phyloP scores from a whole-genome alignment of 30 jellyfish, hydroid and myxozoan genomes.

The Sanderia malayensis region DNA sequence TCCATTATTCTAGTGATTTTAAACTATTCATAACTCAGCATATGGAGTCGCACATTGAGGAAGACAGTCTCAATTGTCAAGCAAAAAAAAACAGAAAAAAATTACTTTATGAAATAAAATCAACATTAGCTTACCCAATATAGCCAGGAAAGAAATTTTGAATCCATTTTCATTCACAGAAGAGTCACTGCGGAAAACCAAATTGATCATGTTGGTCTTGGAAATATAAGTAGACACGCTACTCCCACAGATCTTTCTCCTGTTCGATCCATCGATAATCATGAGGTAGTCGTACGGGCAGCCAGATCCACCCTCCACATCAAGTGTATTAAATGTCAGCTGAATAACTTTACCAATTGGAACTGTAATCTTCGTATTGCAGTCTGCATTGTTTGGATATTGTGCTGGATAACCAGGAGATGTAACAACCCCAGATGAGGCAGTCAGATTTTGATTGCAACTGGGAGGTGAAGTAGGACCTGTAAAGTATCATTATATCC shows the following conservation, averaged over 20 bases:
- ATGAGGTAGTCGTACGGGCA: constrained; percentile 6
- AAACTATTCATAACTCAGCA: too few relatives aligned
- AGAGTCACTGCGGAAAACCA: neutral
- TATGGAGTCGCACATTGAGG: too few relatives aligned
- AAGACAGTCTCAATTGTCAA: too few relatives aligned
- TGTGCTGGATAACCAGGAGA: constrained; percentile 39
- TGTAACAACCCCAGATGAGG: neutral
- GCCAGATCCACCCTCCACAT: neutral
- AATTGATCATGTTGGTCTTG: neutral
- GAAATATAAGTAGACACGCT: neutral
- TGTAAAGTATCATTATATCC: too few relatives aligned
- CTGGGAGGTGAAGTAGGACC: neutral
- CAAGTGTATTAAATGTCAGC: neutral
- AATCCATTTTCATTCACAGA: neutral
- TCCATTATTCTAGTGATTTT: too few relatives aligned
- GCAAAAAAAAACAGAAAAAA: too few relatives aligned
- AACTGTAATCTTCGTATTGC: constrained; percentile 10
- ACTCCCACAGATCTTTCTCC: neutral
- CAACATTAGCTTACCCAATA: too few relatives aligned
- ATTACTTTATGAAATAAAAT: too few relatives aligned
- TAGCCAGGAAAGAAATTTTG: too few relatives aligned
- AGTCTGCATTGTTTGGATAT: constrained; percentile 9
- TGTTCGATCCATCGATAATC: constrained; percentile 3
- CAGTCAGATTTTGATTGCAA: neutral
- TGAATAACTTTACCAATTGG: neutral